Evolutionary conservation across 2,113 vertebrate genomes (phyloP).

Genomic region (Rhinichthys klamathensis): DNA sequence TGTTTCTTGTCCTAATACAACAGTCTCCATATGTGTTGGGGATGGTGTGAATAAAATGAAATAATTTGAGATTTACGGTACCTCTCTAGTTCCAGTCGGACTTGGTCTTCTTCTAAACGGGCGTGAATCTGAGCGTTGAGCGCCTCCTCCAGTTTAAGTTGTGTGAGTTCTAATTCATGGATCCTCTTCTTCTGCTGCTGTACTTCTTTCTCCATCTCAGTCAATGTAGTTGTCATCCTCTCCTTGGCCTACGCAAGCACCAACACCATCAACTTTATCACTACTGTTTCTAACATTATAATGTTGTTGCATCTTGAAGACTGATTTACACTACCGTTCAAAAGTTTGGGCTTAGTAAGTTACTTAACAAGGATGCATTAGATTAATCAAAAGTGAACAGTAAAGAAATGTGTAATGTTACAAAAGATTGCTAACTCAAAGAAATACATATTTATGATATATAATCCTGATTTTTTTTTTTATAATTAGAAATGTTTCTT

Average conservation of each 20-base stretch:
- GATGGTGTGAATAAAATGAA: neutral
- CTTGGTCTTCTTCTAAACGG: constrained; percentile 74
- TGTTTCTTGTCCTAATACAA: neutral
- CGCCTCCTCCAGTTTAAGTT: constrained; percentile 72
- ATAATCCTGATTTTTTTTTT: too few relatives aligned
- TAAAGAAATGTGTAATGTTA: too few relatives aligned
- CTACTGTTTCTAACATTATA: neutral
- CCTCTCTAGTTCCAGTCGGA: constrained; percentile 73
- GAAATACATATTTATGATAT: too few relatives aligned
- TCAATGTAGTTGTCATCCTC: constrained; percentile 71
- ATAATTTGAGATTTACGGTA: constrained; percentile 36
- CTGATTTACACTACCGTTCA: neutral
- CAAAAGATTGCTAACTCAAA: too few relatives aligned
- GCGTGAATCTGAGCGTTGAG: constrained; percentile 77
- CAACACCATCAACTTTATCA: neutral
- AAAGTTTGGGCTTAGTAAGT: neutral
- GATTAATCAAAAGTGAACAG: too few relatives aligned
- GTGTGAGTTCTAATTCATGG: constrained; percentile 75
- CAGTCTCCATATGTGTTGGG: neutral
- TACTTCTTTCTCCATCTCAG: constrained; percentile 71
- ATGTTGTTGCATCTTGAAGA: neutral
- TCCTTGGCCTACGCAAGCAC: constrained; percentile 67
- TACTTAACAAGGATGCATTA: too few relatives aligned
- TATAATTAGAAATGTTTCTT: neutral
- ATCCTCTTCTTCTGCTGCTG: constrained; percentile 75